Evolutionary conservation across 2,888 invertebrate genomes (phyloP).

Genomic region (Machimus rusticus): DNA sequence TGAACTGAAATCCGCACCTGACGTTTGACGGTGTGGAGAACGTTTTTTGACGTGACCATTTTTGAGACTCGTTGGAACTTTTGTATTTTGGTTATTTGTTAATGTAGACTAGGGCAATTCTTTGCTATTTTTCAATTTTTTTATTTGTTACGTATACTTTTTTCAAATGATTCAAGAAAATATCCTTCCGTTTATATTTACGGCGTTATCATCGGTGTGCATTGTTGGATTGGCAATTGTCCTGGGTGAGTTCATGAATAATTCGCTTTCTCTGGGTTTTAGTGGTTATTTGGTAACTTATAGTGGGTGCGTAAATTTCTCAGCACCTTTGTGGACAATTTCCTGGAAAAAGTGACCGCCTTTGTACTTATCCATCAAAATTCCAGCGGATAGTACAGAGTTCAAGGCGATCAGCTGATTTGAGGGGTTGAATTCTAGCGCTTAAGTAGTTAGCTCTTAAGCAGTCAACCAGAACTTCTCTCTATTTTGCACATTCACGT

Average conservation of each 20-base stretch:
- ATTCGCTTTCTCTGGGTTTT: neutral
- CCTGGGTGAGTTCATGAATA: slow-evolving; percentile 65
- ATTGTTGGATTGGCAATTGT: slow-evolving; percentile 68
- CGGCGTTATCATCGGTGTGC: slow-evolving; percentile 67
- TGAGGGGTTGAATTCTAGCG: neutral
- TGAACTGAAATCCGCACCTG: neutral
- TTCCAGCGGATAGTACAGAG: neutral
- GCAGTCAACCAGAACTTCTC: neutral
- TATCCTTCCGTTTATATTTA: slow-evolving; percentile 57
- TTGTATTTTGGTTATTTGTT: neutral
- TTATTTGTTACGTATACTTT: neutral
- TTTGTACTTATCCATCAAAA: neutral
- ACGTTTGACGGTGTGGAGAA: neutral
- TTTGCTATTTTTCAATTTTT: neutral
- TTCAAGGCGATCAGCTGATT: neutral
- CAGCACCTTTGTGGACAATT: neutral
- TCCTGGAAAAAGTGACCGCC: neutral
- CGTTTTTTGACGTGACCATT: neutral
- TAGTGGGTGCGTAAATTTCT: neutral
- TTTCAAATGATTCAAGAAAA: slow-evolving; percentile 39
- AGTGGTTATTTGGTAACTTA: neutral
- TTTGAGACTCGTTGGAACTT: neutral
- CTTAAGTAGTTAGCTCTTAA: neutral
- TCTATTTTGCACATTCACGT: neutral
- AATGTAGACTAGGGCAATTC: neutral